Evolutionary conservation across 2,797 vertebrate species (phyloP), one percentile per base, ranked within the genome.

Genomic region (Okamejei kenojei): DNA sequence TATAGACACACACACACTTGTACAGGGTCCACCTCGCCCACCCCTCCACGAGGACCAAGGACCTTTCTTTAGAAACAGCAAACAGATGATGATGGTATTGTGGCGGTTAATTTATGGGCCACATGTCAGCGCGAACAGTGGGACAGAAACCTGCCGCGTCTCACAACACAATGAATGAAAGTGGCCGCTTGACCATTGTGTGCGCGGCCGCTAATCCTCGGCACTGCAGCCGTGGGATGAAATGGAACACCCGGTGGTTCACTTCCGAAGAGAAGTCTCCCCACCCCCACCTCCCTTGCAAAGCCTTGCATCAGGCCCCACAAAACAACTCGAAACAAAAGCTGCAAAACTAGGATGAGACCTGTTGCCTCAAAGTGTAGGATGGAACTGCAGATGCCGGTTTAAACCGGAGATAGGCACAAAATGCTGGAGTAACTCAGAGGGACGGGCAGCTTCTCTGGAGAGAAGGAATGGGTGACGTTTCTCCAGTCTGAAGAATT

Each of bases 241-340:
- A 88, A 65, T 61, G 84, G 84, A 32, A 88, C 84, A 65, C 84
- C 84, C n/a, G 63, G 84, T 35, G 84, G n/a, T 88, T 88, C 84
- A 88, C 63, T 88, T 88, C 84, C 84, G 84, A 88, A n/a, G 61
- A 88, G 63, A 65, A 21, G 29, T 7, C 65, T 29, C 17, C 61
- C 61, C 45, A 3, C 45, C 45, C 45, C 45, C 45, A 54, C 45
- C 45, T 54, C 45, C 45, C 45, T 54, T 63, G 84, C 61, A 88
- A n/a, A 65, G 35, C 8, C 61, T 88, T 19, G 68, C 15, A 88
- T 68, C 61, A 65, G 13, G 0, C n/a, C 32, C 29, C 84, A 88
- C n/a, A 35, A 68, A 68, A 68, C 84, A 35, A 21, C 3, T 35
- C 9, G 2, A 21, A n/a, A 13, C 2, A 54, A 8, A 15, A 29